Conservation (phyloP, 1,140 invertebrate genomes). For the Procambarus virginalis region DNA sequence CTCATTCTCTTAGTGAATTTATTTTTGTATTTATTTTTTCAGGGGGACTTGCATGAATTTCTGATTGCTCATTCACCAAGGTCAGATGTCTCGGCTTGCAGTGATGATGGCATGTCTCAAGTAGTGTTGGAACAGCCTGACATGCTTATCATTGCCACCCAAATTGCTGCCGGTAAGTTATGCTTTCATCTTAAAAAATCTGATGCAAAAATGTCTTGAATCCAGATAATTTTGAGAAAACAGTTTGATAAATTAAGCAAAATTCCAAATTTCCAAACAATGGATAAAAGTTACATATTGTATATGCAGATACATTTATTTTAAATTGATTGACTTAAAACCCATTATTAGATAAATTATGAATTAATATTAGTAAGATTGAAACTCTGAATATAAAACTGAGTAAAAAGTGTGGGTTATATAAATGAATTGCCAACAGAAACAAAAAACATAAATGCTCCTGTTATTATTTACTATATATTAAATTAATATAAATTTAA, state of each 20-base stretch:
- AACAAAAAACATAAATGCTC: too few species aligned
- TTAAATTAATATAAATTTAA: too few species aligned
- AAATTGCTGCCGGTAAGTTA: constrained; percentile 88
- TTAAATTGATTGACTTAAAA: too few species aligned
- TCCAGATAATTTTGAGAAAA: not conserved
- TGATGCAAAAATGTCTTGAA: not conserved
- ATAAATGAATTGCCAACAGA: too few species aligned
- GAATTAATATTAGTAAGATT: too few species aligned
- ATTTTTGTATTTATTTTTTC: constrained; percentile 1
- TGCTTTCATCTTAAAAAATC: not conserved
- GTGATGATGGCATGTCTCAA: constrained; percentile 79
- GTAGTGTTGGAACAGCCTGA: constrained; percentile 85
- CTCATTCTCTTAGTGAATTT: too few species aligned
- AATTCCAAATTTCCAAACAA: not conserved
- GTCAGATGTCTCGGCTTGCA: constrained; percentile 76
- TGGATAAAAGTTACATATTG: not conserved
- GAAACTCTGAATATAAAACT: too few species aligned
- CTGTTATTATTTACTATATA: too few species aligned
- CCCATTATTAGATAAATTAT: too few species aligned
- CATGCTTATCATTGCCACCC: constrained; percentile 88
- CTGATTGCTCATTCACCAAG: constrained; percentile 90
- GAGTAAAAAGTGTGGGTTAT: too few species aligned
- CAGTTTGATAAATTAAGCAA: not conserved
- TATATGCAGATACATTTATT: too few species aligned
- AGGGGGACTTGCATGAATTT: constrained; percentile 96